A percentile compares a stretch with the other conserved stretches of the same genome.
These are phyloP conservation scores for Ips nitidus DNA, from an alignment of 1,140 invertebrate species.

Conservation along the genomic window DNA sequence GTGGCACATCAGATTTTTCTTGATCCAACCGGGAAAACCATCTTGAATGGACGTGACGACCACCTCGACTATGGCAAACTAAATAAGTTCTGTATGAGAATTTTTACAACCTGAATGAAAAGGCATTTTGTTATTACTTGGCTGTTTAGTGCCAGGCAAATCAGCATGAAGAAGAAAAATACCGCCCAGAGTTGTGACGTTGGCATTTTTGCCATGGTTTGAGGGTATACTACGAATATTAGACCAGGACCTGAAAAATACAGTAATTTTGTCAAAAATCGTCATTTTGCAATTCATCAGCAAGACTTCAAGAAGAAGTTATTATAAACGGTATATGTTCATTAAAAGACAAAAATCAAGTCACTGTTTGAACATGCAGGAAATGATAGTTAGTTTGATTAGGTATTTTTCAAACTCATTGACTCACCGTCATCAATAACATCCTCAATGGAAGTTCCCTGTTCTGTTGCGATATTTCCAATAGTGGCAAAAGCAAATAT, in stretches of 20 bases:
- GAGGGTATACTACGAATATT: constrained; percentile 87
- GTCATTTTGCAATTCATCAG: neutral
- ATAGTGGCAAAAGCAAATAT: constrained; percentile 87
- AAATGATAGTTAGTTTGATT: neutral
- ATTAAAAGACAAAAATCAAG: neutral
- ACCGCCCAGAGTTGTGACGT: constrained; percentile 82
- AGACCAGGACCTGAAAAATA: constrained; percentile 75
- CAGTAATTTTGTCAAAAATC: neutral
- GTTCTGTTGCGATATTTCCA: constrained; percentile 81
- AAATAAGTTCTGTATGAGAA: constrained; percentile 50
- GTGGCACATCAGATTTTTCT: constrained; percentile 78
- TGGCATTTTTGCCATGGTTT: constrained; percentile 87
- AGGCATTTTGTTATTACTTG: constrained; percentile 65
- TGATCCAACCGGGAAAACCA: constrained; percentile 82
- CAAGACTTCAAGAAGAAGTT: neutral
- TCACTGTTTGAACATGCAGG: neutral
- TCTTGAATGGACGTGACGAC: constrained; percentile 91
- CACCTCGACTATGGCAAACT: constrained; percentile 90
- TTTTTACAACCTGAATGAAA: constrained; percentile 25
- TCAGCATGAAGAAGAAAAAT: constrained; percentile 88
- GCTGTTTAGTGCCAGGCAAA: constrained; percentile 87
- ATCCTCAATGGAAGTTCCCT: constrained; percentile 72
- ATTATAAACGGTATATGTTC: neutral
- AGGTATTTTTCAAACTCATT: too few species aligned
- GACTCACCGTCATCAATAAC: constrained; percentile 81